A percentile compares a stretch with the other conserved stretches of the same genome.
These are phyloP conservation scores for Hemaris fuciformis DNA, from an alignment of 2,888 invertebrate genomes.

Conservation along the genomic window DNA sequence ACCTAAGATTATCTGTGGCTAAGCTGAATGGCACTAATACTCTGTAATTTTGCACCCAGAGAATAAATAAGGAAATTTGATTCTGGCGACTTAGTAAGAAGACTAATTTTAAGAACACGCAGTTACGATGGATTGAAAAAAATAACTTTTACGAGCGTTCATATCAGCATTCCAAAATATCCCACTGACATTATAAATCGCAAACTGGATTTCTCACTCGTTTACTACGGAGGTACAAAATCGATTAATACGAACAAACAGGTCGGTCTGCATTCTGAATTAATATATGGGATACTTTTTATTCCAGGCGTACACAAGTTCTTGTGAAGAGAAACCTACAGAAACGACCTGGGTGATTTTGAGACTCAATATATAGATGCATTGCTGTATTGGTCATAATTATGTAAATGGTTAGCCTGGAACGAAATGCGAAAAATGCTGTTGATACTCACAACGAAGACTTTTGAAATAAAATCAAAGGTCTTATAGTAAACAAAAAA, in stretches of 20 bases:
- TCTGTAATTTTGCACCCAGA: too few relatives aligned
- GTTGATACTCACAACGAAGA: too few relatives aligned
- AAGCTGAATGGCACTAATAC: too few relatives aligned
- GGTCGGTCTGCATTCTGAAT: neutral
- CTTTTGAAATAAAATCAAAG: too few relatives aligned
- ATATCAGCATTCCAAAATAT: neutral
- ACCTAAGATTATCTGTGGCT: too few relatives aligned
- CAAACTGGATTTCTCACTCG: neutral
- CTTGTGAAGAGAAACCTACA: neutral
- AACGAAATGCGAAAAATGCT: too few relatives aligned
- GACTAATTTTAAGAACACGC: neutral
- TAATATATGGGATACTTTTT: conserved; percentile 7
- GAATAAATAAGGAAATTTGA: neutral
- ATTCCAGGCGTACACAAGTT: neutral
- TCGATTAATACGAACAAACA: neutral
- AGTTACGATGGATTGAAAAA: neutral
- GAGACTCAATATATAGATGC: neutral
- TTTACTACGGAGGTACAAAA: neutral
- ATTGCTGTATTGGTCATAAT: too few relatives aligned
- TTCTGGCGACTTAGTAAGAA: neutral
- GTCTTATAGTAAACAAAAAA: too few relatives aligned
- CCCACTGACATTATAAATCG: neutral
- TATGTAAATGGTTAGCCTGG: too few relatives aligned
- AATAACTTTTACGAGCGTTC: neutral
- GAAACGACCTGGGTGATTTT: neutral